phyloP scores from a whole-genome alignment of 2,888 invertebrate genomes.

The Mythimna lalbum region DNA sequence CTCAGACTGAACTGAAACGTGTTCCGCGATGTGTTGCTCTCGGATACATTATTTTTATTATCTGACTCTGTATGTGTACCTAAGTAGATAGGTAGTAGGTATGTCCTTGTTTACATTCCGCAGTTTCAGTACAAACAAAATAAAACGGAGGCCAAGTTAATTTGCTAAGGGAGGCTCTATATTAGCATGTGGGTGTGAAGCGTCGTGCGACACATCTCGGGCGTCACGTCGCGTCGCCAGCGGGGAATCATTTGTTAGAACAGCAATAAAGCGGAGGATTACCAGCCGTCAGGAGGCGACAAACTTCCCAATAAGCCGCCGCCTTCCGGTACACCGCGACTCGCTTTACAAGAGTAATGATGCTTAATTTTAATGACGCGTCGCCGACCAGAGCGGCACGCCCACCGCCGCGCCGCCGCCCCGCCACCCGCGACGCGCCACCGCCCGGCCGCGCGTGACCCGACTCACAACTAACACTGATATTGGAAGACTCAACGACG shows the following conservation, averaged over 20 bases:
- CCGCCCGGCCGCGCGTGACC: constrained; percentile 80
- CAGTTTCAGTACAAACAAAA: constrained; percentile 25
- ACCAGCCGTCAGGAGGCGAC: constrained; percentile 82
- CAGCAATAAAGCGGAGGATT: constrained; percentile 86
- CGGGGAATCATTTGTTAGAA: constrained; percentile 84
- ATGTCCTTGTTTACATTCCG: constrained; percentile 1
- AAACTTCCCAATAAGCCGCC: constrained; percentile 87
- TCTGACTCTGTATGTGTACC: constrained; percentile 5
- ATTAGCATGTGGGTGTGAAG: constrained; percentile 60
- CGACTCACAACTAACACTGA: constrained; percentile 81
- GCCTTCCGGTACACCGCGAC: constrained; percentile 82
- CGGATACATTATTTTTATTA: constrained; percentile 48
- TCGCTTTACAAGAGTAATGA: constrained; percentile 90
- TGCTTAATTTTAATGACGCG: constrained; percentile 90
- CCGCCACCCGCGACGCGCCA: constrained; percentile 71
- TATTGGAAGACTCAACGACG: constrained; percentile 86
- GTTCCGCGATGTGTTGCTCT: constrained; percentile 62
- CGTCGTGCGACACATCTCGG: constrained; percentile 55
- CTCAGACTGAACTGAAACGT: constrained; percentile 69
- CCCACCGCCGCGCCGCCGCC: constrained; percentile 67
- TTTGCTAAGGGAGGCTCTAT: constrained; percentile 46
- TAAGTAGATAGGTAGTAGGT: background rate
- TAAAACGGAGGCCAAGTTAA: constrained; percentile 43
- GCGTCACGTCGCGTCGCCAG: constrained; percentile 69
- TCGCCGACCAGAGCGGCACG: constrained; percentile 80